Conservation (phyloP, 2,113 vertebrate genomes). For the Hippocampus guttulatus region DNA sequence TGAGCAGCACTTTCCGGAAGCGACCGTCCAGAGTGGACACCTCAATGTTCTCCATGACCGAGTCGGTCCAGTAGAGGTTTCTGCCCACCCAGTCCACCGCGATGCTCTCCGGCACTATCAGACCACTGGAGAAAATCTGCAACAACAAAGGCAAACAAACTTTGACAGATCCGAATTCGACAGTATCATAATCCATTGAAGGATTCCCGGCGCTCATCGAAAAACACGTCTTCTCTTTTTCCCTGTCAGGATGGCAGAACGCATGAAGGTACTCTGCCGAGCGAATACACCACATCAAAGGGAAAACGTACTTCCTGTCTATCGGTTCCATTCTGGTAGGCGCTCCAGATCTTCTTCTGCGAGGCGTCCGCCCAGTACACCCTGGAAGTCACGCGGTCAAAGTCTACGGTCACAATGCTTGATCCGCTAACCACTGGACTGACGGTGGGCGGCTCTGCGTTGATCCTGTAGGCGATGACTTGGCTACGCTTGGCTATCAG, state of each 20-base stretch:
- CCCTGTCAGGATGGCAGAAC: background rate
- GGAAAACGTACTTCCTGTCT: slow-evolving; percentile 33
- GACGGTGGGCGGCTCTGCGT: slow-evolving; percentile 47
- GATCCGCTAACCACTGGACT: slow-evolving; percentile 49
- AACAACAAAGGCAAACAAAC: background rate
- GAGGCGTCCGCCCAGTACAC: slow-evolving; percentile 67
- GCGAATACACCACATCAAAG: background rate
- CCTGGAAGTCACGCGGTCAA: slow-evolving; percentile 58
- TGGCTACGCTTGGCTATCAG: slow-evolving; percentile 61
- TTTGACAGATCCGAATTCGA: no score
- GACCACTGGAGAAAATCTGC: slow-evolving; percentile 65
- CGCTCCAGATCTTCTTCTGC: slow-evolving; percentile 64
- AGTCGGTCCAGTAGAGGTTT: slow-evolving; percentile 73
- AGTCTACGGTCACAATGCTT: slow-evolving; percentile 61
- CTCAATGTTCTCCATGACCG: slow-evolving; percentile 69
- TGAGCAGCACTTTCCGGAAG: slow-evolving; percentile 65
- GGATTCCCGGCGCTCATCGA: background rate
- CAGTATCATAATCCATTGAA: background rate
- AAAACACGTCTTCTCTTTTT: background rate
- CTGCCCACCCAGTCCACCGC: slow-evolving; percentile 73
- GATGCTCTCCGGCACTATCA: slow-evolving; percentile 66
- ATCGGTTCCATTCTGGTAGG: slow-evolving; percentile 58
- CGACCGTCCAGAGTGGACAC: slow-evolving; percentile 71
- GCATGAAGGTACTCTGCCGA: background rate
- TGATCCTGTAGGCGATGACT: slow-evolving; percentile 56